These are phyloP conservation scores for Pontoporia blainvillei DNA, from an alignment of 2,113 vertebrate species.

Conservation along the genomic window DNA sequence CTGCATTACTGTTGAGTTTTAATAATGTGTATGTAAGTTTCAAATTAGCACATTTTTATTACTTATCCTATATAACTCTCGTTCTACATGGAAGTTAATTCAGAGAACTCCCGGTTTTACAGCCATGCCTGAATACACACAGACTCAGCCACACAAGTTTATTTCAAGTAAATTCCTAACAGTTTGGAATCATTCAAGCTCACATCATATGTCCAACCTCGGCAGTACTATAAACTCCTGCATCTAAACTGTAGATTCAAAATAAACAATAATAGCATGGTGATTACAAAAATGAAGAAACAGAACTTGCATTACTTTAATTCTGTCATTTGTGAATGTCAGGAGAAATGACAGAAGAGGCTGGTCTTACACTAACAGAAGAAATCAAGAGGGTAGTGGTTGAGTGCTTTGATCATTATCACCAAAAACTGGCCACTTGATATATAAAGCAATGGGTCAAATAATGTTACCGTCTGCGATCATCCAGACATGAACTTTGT, in stretches of 20 bases:
- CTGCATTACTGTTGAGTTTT: not conserved
- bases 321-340: not conserved
- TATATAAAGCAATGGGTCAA: not conserved
- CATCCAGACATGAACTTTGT: not conserved
- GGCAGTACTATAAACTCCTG: not conserved
- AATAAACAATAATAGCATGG: not conserved
- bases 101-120: not conserved
- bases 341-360: not conserved
- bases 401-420: not conserved
- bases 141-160: not conserved
- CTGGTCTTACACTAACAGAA: not conserved
- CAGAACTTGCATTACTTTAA: not conserved
- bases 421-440: not conserved
- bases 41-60: not conserved
- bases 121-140: rapidly evolving
- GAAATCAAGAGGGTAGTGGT: no score
- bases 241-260: not conserved
- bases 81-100: not conserved
- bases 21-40: not conserved
- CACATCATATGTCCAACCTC: rapidly evolving
- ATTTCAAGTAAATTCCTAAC: not conserved
- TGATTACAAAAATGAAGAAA: not conserved
- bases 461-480: not conserved
- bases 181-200: not conserved
- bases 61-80: not conserved